phyloP scores from a whole-genome alignment of 2,113 vertebrate species.

The Psilopogon haemacephalus region DNA sequence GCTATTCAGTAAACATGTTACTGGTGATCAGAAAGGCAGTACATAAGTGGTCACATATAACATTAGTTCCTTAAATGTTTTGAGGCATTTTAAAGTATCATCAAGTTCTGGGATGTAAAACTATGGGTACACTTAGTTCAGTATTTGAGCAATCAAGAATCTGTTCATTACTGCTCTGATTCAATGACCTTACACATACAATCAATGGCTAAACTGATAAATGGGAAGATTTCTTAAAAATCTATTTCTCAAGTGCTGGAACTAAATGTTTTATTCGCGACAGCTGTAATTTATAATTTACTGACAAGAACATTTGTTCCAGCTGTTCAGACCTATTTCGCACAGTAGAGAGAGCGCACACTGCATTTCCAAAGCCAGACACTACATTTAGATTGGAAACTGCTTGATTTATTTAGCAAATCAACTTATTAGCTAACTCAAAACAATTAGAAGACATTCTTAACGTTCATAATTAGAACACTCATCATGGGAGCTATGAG shows the following conservation, averaged over 20 bases:
- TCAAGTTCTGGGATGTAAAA: constrained; percentile 26
- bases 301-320: constrained; percentile 60
- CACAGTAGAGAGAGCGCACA: not conserved
- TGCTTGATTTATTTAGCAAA: constrained; percentile 57
- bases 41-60: not conserved
- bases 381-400: not conserved
- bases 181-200: constrained; percentile 64
- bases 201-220: constrained; percentile 76
- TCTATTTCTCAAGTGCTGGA: constrained; percentile 64
- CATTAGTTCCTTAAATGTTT: constrained; percentile 11
- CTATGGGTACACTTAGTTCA: not conserved
- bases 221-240: constrained; percentile 70
- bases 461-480: constrained; percentile 66
- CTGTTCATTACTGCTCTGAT: constrained; percentile 57
- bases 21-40: not conserved
- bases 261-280: constrained; percentile 67
- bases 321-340: constrained; percentile 52
- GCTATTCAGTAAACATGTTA: not conserved
- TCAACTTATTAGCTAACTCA: constrained; percentile 54
- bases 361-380: constrained; percentile 47
- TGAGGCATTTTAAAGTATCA: constrained; percentile 28
- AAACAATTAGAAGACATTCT: constrained; percentile 61
- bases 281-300: constrained; percentile 71
- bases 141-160: constrained; percentile 13
- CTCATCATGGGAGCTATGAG: not conserved